Conservation (phyloP, 92 coral and sea anemone species). For the Hydrozoanthus gracilis region DNA sequence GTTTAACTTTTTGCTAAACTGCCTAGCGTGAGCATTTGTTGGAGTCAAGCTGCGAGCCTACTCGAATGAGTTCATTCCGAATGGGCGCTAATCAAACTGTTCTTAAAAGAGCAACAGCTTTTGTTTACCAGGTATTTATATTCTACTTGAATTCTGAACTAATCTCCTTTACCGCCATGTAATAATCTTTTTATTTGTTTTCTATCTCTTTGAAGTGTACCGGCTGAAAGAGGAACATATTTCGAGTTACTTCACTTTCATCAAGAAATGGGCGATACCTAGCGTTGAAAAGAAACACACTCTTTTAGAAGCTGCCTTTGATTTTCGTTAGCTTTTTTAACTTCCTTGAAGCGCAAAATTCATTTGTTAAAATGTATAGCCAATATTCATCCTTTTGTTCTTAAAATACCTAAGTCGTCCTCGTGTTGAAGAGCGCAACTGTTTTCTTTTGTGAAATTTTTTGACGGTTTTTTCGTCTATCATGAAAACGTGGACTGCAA, state of each 20-base stretch:
- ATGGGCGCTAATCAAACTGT: neutral
- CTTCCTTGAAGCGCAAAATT: neutral
- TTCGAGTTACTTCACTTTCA: neutral
- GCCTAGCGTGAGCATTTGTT: neutral
- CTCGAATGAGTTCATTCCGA: neutral
- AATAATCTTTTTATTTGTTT: conserved; percentile 39
- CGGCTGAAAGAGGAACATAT: neutral
- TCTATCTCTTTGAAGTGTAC: neutral
- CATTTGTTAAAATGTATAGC: neutral
- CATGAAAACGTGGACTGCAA: too few relatives aligned
- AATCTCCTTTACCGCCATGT: conserved; percentile 27
- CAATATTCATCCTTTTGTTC: conserved; percentile 31
- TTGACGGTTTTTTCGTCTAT: neutral
- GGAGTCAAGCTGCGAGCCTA: neutral
- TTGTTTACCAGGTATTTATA: conserved; percentile 18
- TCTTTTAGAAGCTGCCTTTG: neutral
- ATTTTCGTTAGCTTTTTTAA: neutral
- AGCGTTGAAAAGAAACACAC: neutral
- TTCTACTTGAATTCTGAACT: conserved; percentile 19
- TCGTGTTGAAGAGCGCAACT: neutral
- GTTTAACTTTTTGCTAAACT: neutral
- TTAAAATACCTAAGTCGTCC: conserved; percentile 22
- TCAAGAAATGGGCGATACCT: neutral
- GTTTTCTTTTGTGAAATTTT: neutral
- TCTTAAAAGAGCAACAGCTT: neutral